A percentile compares a stretch with the other conserved stretches of the same genome.
These are phyloP conservation scores for Germaria angustata DNA, from an alignment of 2,888 invertebrate genomes.

Conservation along the genomic window DNA sequence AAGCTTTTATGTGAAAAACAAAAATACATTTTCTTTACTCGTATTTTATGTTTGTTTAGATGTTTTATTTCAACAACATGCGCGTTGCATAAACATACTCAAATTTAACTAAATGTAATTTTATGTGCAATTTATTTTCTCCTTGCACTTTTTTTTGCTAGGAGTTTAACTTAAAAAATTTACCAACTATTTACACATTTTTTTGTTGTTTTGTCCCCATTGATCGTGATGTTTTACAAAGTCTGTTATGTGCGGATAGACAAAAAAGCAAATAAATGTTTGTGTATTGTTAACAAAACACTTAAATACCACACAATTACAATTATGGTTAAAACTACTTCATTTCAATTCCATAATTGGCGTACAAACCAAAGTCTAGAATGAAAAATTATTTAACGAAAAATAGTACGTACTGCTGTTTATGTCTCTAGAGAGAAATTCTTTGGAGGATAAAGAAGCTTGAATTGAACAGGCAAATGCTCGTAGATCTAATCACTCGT, in stretches of 20 bases:
- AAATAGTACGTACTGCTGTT: background rate
- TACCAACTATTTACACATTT: conserved; percentile 9
- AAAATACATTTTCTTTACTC: conserved; percentile 1
- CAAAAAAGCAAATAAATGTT: background rate
- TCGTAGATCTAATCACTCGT: conserved; percentile 1
- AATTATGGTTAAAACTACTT: conserved; percentile 61
- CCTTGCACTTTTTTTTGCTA: background rate
- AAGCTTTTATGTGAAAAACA: background rate
- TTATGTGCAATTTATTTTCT: conserved; percentile 6
- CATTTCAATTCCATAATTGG: conserved; percentile 54
- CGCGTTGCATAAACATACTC: conserved; percentile 9
- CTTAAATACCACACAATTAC: conserved; percentile 61
- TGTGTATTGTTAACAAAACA: conserved; percentile 54
- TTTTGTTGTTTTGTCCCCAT: background rate
- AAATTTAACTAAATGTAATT: conserved; percentile 18
- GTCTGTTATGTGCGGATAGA: background rate
- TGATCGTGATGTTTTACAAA: background rate
- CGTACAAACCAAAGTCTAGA: conserved; percentile 13
- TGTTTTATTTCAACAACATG: conserved; percentile 7
- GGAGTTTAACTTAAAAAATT: background rate
- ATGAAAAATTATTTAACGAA: conserved; percentile 37
- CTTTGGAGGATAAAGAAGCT: conserved; percentile 49
- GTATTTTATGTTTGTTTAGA: conserved; percentile 18
- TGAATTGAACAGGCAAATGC: conserved; percentile 5
- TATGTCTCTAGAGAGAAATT: conserved; percentile 58